Base-by-base conservation (phyloP, 1,140 invertebrate genomes). In the Eubasilissa regina region DNA sequence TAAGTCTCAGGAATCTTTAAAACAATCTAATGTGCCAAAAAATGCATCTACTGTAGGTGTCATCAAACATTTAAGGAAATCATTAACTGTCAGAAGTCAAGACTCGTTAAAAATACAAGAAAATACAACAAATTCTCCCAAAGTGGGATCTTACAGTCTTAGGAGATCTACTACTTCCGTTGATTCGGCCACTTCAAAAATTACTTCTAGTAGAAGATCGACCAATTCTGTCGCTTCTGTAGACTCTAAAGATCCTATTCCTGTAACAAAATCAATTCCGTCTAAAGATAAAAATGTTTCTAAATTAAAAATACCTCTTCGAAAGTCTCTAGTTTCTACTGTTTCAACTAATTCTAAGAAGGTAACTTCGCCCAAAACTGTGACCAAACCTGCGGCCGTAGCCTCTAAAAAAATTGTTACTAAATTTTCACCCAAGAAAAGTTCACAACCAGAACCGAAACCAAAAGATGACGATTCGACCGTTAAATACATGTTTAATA, bases 401-500 rank as follows among this genome's bases (percentile, higher is more conserved):
- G 45, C 58, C 17, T 35, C 17, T 43, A 21, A 17, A 25, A 45
- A 48, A 80, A 56, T 19, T 25, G 13, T 25, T 73, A 11, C 25
- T 17, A 48, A 45, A 47, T 3, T 9, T 51, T 17, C 12, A 9
- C 3, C 4, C 12, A 68, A 17, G 35, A 74, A 47, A 15, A 45
- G 35, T 68, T 68, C 44, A 47, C n/a, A n/a, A 44, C 0, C 64
- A 68, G n/a, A n/a, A n/a, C n/a, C n/a, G n/a, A n/a, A n/a, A 43
- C 13, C 64, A 45, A 53, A 47, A 13, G 58, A 19, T 74, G 70
- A 74, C 0, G 70, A 81, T 43, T n/a, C 75, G 6, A 75, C 62
- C 15, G 47, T 74, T 12, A 77, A 60, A 60, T 76, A 80, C 55
- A 81, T 64, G 60, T n/a, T 77, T 12, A 77, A 80, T 44, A 13